These are phyloP conservation scores for Conistra vaccinii DNA, from an alignment of 2,888 invertebrate genomes.

Conservation along the genomic window DNA sequence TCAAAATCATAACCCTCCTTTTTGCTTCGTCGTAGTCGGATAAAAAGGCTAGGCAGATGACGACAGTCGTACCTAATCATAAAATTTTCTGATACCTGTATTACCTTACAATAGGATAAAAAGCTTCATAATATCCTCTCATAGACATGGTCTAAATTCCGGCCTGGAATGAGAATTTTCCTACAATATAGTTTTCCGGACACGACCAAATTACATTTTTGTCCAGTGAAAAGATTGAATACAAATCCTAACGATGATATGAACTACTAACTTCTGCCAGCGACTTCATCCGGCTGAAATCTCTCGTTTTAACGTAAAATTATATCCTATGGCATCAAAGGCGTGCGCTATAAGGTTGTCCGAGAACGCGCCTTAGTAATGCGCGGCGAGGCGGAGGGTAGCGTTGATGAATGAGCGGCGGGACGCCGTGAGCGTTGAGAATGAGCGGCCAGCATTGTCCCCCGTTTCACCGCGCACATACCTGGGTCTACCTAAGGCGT, in stretches of 20 bases:
- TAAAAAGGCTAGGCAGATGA: no score
- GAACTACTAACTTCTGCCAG: background rate
- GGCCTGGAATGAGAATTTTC: constrained; percentile 1
- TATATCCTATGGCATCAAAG: no score
- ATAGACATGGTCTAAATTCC: constrained; percentile 1
- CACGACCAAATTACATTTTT: constrained; percentile 3
- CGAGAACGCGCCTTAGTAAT: no score
- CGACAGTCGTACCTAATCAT: background rate
- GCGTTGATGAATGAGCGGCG: no score
- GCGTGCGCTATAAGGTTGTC: no score
- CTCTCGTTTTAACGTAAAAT: background rate
- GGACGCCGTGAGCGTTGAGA: no score
- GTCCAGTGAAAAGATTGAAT: constrained; percentile 2
- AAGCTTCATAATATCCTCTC: background rate
- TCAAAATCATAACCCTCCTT: no score
- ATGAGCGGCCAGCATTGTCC: no score
- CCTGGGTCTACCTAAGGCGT: no score
- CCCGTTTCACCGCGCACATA: no score
- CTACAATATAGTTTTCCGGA: background rate
- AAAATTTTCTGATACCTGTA: background rate
- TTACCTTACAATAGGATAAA: background rate
- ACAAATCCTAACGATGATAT: background rate
- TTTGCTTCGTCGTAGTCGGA: no score
- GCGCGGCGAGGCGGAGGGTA: no score
- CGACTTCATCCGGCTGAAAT: background rate